Evolutionary conservation across 1,140 invertebrate species (phyloP).

Genomic region (Frieseomelitta varia): DNA sequence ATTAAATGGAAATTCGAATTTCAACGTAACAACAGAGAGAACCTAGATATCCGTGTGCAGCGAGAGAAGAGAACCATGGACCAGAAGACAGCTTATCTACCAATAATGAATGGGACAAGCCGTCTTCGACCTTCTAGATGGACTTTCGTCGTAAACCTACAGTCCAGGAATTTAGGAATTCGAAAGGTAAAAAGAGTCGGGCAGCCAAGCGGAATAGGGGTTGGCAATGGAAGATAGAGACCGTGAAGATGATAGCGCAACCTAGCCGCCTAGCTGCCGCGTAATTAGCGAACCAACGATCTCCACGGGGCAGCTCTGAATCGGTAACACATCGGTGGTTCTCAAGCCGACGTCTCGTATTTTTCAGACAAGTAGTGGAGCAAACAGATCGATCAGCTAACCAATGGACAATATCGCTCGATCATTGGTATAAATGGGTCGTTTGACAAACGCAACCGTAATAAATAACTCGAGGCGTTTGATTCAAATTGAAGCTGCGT

Average conservation of each 20-base stretch:
- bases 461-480: not conserved
- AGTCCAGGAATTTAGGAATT: conserved; percentile 58
- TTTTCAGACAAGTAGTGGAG: not conserved
- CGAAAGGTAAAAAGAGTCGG: conserved; percentile 23
- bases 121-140: conserved; percentile 37
- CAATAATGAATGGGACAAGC: conserved; percentile 38
- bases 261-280: conserved; percentile 7
- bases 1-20: not conserved
- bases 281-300: conserved; percentile 69
- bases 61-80: not conserved
- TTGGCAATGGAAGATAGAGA: conserved; percentile 54
- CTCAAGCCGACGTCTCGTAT: conserved; percentile 25
- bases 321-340: conserved; percentile 26
- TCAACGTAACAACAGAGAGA: not conserved
- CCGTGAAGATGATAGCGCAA: conserved; percentile 58
- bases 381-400: not conserved
- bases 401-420: not conserved
- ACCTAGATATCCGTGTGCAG: not conserved
- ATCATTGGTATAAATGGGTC: not conserved
- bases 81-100: conserved; percentile 42
- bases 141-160: conserved; percentile 61
- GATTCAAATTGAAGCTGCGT: not conserved
- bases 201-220: not conserved
- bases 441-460: not conserved
- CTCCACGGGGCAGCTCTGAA: conserved; percentile 59